Evolutionary conservation across 2,888 invertebrate genomes (phyloP).

Genomic region (Steinernema carpocapsae): DNA sequence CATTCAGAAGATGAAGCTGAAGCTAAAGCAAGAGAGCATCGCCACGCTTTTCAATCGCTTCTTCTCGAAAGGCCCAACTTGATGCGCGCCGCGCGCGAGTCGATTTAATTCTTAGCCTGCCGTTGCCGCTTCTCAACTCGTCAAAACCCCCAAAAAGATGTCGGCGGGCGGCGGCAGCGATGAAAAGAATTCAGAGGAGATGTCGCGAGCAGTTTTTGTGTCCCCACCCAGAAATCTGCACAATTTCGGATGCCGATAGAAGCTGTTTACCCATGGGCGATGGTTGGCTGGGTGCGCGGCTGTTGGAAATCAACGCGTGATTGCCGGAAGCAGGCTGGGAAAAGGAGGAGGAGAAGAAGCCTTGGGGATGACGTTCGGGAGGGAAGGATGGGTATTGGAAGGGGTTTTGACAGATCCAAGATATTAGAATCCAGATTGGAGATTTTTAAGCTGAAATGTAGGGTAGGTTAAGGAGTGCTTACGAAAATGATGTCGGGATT

Average conservation of each 20-base stretch:
- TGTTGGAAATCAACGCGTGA: not conserved
- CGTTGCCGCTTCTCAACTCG: not conserved
- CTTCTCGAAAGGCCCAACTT: conserved; percentile 11
- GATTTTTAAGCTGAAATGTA: no score
- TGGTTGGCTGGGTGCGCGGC: no score
- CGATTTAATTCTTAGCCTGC: conserved; percentile 13
- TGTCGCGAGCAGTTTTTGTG: no score
- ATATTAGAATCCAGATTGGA: no score
- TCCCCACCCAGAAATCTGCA: conserved; percentile 1
- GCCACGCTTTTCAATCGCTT: not conserved
- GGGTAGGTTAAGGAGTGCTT: no score
- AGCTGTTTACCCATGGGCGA: conserved; percentile 1
- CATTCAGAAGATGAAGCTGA: conserved; percentile 36
- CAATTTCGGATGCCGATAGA: no score
- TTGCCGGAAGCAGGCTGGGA: not conserved
- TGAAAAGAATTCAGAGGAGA: not conserved
- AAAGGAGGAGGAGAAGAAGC: not conserved
- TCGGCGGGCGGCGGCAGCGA: conserved; percentile 6
- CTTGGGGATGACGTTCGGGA: no score
- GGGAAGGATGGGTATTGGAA: no score
- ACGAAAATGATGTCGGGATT: no score
- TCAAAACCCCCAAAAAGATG: not conserved
- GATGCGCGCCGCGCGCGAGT: conserved; percentile 23
- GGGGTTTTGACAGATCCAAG: no score
- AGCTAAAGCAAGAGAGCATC: not conserved